These are phyloP conservation scores for Delphinapterus leucas DNA, from an alignment of 2,113 vertebrate species.

Conservation along the genomic window DNA sequence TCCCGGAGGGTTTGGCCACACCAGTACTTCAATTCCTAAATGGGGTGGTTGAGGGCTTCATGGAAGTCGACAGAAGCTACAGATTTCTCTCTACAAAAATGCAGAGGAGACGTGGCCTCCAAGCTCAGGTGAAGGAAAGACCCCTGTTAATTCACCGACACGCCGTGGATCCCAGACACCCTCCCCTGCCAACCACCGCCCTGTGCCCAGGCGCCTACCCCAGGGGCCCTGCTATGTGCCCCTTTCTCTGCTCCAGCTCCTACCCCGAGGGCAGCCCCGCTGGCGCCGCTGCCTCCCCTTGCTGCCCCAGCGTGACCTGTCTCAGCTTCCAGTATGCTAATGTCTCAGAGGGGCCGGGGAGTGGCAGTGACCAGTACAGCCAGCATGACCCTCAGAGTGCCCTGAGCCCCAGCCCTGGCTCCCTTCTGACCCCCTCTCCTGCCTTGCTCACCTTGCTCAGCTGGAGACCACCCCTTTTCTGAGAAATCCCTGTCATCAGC, in stretches of 20 bases:
- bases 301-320: too few species aligned
- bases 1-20: background rate
- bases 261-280: background rate
- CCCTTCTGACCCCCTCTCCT: background rate
- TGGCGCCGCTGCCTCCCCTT: too few species aligned
- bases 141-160: background rate
- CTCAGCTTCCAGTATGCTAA: background rate
- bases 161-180: rapidly evolving
- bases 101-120: background rate
- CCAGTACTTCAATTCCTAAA: background rate
- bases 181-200: too few species aligned
- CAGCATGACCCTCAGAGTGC: too few species aligned
- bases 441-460: background rate
- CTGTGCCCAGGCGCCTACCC: background rate
- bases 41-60: background rate
- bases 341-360: background rate
- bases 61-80: background rate
- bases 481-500: background rate
- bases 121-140: background rate
- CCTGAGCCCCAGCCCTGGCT: background rate
- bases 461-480: background rate
- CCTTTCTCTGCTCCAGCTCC: background rate
- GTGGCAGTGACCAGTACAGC: background rate
- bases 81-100: background rate
- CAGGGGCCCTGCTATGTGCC: too few species aligned